A percentile compares a stretch with the other conserved stretches of the same genome.
These are phyloP conservation scores for Amphibalanus amphitrite DNA, from an alignment of 1,140 invertebrate genomes.

Conservation along the genomic window DNA sequence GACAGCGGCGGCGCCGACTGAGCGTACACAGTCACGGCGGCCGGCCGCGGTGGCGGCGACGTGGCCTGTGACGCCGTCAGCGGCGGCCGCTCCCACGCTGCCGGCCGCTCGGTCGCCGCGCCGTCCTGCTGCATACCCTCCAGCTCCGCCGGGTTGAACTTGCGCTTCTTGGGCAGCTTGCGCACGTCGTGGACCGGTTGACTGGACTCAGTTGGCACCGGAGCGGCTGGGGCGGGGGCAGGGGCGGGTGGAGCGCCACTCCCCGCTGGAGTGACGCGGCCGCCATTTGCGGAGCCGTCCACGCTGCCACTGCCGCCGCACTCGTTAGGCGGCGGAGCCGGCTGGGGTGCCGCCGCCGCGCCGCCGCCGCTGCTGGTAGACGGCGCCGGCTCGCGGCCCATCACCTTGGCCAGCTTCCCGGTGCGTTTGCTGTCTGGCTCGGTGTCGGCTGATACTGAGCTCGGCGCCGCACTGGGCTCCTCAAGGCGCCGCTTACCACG, in stretches of 20 bases:
- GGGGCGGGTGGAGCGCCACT: too few species aligned
- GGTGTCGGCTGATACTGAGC: background rate
- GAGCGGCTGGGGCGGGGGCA: background rate
- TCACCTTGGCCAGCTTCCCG: background rate
- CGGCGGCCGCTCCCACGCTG: background rate
- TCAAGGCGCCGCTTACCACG: background rate
- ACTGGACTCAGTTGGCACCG: background rate
- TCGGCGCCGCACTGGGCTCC: background rate
- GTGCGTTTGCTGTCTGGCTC: background rate
- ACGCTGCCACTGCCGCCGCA: background rate
- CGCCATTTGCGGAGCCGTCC: background rate
- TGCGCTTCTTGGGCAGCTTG: constrained; percentile 72
- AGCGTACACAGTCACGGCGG: too few species aligned
- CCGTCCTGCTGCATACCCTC: constrained; percentile 32
- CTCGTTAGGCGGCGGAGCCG: background rate
- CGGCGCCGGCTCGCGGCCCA: background rate
- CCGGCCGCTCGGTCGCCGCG: background rate
- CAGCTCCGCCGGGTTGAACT: constrained; percentile 64
- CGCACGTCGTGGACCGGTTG: constrained; percentile 18
- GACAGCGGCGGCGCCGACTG: too few species aligned
- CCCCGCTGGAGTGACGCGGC: too few species aligned
- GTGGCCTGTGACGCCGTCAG: background rate
- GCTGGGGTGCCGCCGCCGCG: too few species aligned
- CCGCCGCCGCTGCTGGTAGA: background rate
- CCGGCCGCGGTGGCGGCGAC: too few species aligned